These are phyloP conservation scores for Drosophila sproati DNA, from an alignment of 1,140 invertebrate genomes.

Conservation along the genomic window DNA sequence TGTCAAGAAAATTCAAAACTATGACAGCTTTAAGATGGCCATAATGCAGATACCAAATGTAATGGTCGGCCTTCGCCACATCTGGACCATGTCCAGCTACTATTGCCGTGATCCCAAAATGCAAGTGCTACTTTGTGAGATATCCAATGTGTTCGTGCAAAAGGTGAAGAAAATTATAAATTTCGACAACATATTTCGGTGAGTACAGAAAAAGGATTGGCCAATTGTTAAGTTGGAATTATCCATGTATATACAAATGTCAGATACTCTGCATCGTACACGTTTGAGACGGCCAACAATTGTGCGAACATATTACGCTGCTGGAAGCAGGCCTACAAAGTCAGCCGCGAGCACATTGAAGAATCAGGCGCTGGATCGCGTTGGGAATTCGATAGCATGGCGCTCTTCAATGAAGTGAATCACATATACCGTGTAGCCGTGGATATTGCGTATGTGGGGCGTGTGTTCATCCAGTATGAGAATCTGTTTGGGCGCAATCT, in stretches of 20 bases:
- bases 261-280: conserved; percentile 86
- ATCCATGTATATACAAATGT: neutral
- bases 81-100: conserved; percentile 92
- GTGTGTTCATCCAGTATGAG: conserved; percentile 93
- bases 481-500: conserved; percentile 95
- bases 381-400: conserved; percentile 95
- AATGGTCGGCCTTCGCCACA: conserved; percentile 92
- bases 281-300: conserved; percentile 86
- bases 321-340: conserved; percentile 91
- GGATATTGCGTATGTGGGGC: conserved; percentile 90
- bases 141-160: conserved; percentile 92
- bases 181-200: conserved; percentile 90
- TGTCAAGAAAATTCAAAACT: conserved; percentile 89
- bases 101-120: conserved; percentile 91
- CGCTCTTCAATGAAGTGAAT: conserved; percentile 92
- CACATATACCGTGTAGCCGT: conserved; percentile 92
- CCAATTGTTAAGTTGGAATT: neutral
- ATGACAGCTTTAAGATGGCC: conserved; percentile 89
- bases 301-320: conserved; percentile 89
- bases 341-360: conserved; percentile 92
- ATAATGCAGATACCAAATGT: conserved; percentile 90
- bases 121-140: conserved; percentile 90
- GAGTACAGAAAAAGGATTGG: conserved; percentile 49
- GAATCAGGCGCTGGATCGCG: conserved; percentile 91
- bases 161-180: conserved; percentile 90